Evolutionary conservation across 2,113 vertebrate genomes (phyloP).

Genomic region (Brachyhypopomus occidentalis): DNA sequence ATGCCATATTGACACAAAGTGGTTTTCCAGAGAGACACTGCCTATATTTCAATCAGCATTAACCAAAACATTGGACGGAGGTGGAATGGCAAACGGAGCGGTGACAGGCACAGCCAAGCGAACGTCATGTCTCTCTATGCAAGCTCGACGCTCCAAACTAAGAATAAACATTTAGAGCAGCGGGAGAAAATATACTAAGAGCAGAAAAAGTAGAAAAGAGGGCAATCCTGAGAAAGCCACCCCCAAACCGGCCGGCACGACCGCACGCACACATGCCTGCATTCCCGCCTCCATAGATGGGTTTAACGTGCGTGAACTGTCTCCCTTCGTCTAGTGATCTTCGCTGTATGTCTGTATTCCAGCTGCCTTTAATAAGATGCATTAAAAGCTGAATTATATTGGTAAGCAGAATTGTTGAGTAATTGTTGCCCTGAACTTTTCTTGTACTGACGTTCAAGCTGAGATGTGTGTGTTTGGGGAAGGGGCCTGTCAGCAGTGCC

Average conservation of each 20-base stretch:
- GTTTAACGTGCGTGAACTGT: not conserved
- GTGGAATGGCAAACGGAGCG: slow-evolving; percentile 58
- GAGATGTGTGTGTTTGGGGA: no score
- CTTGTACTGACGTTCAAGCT: no score
- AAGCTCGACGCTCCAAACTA: slow-evolving; percentile 54
- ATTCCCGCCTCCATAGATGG: no score
- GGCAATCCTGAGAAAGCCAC: slow-evolving; percentile 37
- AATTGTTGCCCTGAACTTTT: no score
- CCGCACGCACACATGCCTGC: no score
- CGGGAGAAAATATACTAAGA: slow-evolving; percentile 53
- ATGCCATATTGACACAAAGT: slow-evolving; percentile 77
- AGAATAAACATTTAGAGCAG: slow-evolving; percentile 54
- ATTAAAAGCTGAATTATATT: no score
- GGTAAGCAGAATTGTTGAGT: no score
- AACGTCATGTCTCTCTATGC: slow-evolving; percentile 71
- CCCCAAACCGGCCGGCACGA: no score
- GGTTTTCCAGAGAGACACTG: slow-evolving; percentile 73
- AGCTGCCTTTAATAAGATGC: not conserved
- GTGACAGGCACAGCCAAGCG: slow-evolving; percentile 69
- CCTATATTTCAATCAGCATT: slow-evolving; percentile 79
- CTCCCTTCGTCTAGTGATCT: not conserved
- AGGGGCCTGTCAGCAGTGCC: no score
- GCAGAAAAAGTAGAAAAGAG: slow-evolving; percentile 14
- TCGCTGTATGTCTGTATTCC: not conserved
- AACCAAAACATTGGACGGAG: slow-evolving; percentile 69